Evolutionary conservation across 2,797 vertebrate genomes (phyloP).

Genomic region (Acanthiza pusilla): DNA sequence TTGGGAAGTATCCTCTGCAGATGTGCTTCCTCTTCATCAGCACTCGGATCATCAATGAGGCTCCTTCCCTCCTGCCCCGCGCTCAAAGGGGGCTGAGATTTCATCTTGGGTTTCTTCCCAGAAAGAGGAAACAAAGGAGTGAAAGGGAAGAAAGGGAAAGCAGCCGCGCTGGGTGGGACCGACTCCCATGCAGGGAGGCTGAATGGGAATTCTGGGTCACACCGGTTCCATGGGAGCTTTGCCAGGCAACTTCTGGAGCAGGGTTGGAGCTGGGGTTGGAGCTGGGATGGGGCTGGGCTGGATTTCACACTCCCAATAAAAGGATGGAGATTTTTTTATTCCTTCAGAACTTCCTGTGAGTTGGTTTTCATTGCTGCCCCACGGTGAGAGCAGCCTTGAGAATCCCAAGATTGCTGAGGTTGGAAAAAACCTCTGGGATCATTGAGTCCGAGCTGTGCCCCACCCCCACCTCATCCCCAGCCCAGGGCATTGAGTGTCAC

Average conservation of each 20-base stretch:
- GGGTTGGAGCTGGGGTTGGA: neutral
- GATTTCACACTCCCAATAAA: neutral
- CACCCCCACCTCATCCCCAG: accelerated
- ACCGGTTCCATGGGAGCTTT: neutral
- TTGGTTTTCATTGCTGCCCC: neutral
- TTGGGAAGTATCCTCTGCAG: slow-evolving; percentile 17
- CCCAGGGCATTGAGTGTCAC: neutral
- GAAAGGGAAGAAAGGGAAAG: neutral
- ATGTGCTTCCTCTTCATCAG: slow-evolving; percentile 20
- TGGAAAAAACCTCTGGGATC: neutral
- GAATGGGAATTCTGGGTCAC: neutral
- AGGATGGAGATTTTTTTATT: neutral
- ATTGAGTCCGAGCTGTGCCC: neutral
- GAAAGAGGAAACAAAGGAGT: neutral
- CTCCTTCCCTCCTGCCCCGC: neutral
- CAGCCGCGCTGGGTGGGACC: neutral
- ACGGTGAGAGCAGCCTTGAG: neutral
- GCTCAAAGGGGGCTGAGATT: neutral
- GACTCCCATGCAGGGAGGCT: neutral
- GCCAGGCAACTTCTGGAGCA: neutral
- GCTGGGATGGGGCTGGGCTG: neutral
- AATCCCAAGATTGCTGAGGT: neutral
- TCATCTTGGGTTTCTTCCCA: neutral
- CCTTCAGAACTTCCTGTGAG: neutral
- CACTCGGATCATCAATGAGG: neutral